Conservation (phyloP, 2,797 vertebrate genomes). For the Nannoperca australis region DNA sequence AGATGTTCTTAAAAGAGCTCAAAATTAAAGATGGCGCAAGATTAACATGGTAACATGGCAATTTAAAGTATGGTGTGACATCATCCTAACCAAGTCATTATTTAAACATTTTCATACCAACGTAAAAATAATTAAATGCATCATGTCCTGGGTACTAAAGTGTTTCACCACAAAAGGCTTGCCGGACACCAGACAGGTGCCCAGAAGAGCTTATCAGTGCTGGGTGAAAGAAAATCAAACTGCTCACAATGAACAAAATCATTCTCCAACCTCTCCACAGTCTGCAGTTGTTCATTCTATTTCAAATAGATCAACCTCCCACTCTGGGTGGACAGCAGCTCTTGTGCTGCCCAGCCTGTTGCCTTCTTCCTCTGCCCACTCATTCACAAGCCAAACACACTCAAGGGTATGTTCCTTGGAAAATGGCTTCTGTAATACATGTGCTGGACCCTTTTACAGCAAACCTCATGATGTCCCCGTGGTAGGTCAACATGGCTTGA, state of each 20-base stretch:
- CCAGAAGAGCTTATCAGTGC: neutral
- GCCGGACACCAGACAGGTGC: neutral
- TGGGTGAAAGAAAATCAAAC: constrained; percentile 19
- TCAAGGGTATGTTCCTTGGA: constrained; percentile 20
- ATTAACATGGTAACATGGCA: neutral
- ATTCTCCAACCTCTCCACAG: constrained; percentile 22
- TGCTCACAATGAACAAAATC: neutral
- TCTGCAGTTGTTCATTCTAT: constrained; percentile 25
- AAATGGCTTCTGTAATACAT: constrained; percentile 19
- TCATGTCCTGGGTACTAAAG: neutral
- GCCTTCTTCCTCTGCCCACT: constrained; percentile 42
- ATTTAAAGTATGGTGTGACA: neutral
- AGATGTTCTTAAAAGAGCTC: neutral
- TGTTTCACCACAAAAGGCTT: neutral
- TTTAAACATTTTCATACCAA: neutral
- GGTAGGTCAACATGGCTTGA: neutral
- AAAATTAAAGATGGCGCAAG: neutral
- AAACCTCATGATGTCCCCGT: neutral
- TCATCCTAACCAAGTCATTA: neutral
- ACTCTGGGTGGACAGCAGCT: constrained; percentile 50
- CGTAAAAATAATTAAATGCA: neutral
- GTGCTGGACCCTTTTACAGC: neutral
- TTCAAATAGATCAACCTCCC: constrained; percentile 54
- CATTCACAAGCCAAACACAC: constrained; percentile 24
- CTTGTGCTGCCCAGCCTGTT: constrained; percentile 23